These are phyloP conservation scores for Sinocyclocheilus rhinocerous DNA, from an alignment of 2,113 vertebrate genomes.

Conservation along the genomic window DNA sequence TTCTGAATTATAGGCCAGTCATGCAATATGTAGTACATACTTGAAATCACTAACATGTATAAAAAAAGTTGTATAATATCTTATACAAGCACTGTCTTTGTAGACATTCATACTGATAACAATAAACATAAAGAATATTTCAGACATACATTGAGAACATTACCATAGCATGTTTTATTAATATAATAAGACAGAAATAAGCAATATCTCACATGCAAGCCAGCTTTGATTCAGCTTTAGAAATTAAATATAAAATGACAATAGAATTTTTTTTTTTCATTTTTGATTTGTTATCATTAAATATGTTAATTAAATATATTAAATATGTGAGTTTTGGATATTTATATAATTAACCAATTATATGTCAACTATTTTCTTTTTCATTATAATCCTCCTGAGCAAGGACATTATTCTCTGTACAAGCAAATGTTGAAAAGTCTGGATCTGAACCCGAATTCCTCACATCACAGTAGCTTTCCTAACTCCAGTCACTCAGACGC, in stretches of 20 bases:
- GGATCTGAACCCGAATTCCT: slow-evolving; percentile 9
- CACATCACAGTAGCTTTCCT: slow-evolving; percentile 6
- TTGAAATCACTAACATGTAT: background rate
- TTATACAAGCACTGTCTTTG: background rate
- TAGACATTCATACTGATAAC: too few species aligned
- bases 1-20: slow-evolving; percentile 34
- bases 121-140: background rate
- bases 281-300: background rate
- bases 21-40: background rate
- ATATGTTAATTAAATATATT: background rate
- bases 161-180: slow-evolving; percentile 2
- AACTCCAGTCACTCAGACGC: background rate
- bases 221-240: background rate
- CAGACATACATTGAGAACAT: background rate
- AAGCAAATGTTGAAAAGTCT: background rate
- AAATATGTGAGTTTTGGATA: background rate
- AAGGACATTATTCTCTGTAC: background rate
- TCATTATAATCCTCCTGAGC: background rate
- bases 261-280: background rate
- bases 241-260: background rate
- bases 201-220: background rate
- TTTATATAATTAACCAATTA: background rate
- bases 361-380: background rate
- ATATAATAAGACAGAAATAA: background rate
- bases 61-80: background rate